A percentile compares a stretch with the other conserved stretches of the same genome.
Conservation (phyloP, 2,113 vertebrate genomes). For the Anarhynchus alexandrinus region DNA sequence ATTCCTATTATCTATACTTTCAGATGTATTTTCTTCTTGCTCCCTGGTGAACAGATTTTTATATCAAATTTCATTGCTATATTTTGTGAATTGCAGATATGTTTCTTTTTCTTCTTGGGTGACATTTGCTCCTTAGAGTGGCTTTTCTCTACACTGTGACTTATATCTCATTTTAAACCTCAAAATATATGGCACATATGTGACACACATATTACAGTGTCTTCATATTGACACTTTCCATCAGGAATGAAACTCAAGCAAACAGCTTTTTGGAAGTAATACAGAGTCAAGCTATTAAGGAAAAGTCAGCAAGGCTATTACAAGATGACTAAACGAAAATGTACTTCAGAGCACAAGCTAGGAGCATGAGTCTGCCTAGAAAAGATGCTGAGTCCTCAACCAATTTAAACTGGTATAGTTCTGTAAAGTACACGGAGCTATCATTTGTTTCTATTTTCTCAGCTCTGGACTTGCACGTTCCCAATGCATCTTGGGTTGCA, state of each 20-base stretch:
- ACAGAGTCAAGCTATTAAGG: not conserved
- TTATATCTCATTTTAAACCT: not conserved
- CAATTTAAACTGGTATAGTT: not conserved
- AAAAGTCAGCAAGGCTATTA: conserved; percentile 9
- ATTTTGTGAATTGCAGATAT: not conserved
- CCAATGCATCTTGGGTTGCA: not conserved
- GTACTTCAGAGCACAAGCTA: not conserved
- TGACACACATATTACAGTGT: not conserved
- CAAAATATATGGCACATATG: not conserved
- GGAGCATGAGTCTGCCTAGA: not conserved
- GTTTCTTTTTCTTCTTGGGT: not conserved
- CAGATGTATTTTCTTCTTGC: not conserved
- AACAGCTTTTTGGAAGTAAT: not conserved
- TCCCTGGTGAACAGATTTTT: not conserved
- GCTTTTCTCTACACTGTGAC: not conserved
- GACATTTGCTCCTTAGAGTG: not conserved
- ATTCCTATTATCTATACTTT: not conserved
- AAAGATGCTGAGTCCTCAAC: not conserved
- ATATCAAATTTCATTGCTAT: not conserved
- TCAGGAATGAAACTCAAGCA: not conserved
- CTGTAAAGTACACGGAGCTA: not conserved
- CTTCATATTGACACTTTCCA: not conserved
- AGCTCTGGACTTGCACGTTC: not conserved
- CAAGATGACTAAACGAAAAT: not conserved
- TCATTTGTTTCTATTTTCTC: not conserved